Evolutionary conservation across 2,888 invertebrate species (phyloP), one percentile per base, ranked within the genome.

Genomic region (Epinotia bilunana): DNA sequence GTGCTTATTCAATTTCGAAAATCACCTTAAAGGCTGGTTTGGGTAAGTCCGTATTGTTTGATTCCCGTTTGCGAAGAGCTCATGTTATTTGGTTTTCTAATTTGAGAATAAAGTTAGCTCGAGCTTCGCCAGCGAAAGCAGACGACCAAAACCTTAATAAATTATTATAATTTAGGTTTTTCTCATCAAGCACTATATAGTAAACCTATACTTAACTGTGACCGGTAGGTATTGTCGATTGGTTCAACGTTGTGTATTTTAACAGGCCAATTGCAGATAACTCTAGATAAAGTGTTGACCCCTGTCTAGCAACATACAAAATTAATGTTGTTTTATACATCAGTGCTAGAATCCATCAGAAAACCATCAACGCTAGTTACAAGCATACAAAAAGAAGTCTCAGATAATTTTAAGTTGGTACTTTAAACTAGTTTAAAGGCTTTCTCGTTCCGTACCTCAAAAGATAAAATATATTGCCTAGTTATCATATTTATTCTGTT

Each of bases 261-360:
- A 67, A 23, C 55, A 46, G 58, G 61, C 65, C 60, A 71, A 23
- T 65, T 71, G 58, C 63, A 64, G 74, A 74, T 75, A 75, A 75
- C 71, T 75, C 60, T 63, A 75, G 65, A 75, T 75, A 75, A 74
- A 64, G 65, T 63, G n/a, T 65, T 67, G 71, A 75, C 74, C 74
- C 68, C 55, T 28, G 68, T 55, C 57, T 55, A 46, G 49, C 49
- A 46, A n/a, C n/a, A n/a, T n/a, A n/a, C n/a, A n/a, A n/a, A n/a
- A n/a, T n/a, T n/a, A n/a, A n/a, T n/a, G n/a, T n/a, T n/a, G n/a
- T n/a, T n/a, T n/a, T n/a, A n/a, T n/a, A n/a, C n/a, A n/a, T n/a
- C n/a, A n/a, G n/a, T n/a, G n/a, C n/a, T n/a, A n/a, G n/a, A n/a
- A n/a, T n/a, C n/a, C n/a, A n/a, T n/a, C n/a, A n/a, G n/a, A n/a